A percentile compares a stretch with the other conserved stretches of the same genome.
Evolutionary conservation across 2,797 vertebrate species (phyloP).

Genomic region (Antennarius maculatus): DNA sequence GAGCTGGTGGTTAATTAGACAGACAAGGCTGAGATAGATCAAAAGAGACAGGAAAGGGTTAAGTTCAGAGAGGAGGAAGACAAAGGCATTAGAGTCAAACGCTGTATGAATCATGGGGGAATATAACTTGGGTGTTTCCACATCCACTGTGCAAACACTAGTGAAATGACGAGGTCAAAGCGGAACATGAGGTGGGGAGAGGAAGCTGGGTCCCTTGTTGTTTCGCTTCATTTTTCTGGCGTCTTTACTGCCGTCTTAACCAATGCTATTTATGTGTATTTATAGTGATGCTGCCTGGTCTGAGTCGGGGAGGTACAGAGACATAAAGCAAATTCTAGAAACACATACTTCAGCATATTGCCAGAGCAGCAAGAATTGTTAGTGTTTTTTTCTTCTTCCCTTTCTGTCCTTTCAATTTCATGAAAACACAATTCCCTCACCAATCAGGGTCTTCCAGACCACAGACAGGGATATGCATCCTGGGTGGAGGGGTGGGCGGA

Average conservation of each 20-base stretch:
- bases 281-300: conserved; percentile 19
- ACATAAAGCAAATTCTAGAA: conserved; percentile 16
- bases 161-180: conserved; percentile 60
- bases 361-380: conserved; percentile 20
- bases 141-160: conserved; percentile 69
- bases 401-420: conserved; percentile 39
- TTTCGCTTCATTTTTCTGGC: conserved; percentile 8
- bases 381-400: neutral
- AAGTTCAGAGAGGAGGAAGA: conserved; percentile 34
- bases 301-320: conserved; percentile 1
- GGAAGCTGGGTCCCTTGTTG: conserved; percentile 10
- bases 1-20: conserved; percentile 62
- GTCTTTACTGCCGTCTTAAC: conserved; percentile 32
- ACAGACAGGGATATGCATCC: conserved; percentile 38
- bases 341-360: conserved; percentile 36
- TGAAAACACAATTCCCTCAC: conserved; percentile 44
- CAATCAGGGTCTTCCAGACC: conserved; percentile 43
- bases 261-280: conserved; percentile 37
- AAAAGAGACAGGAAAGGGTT: conserved; percentile 51
- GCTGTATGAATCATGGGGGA: conserved; percentile 49
- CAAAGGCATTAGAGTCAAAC: conserved; percentile 49
- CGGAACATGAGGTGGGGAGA: conserved; percentile 21
- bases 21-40: conserved; percentile 44
- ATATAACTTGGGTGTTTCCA: conserved; percentile 51
- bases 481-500: conserved; percentile 54